A percentile compares a stretch with the other conserved stretches of the same genome.
Evolutionary conservation across 2,888 invertebrate genomes (phyloP).

Genomic region (Synanthedon myopaeformis): DNA sequence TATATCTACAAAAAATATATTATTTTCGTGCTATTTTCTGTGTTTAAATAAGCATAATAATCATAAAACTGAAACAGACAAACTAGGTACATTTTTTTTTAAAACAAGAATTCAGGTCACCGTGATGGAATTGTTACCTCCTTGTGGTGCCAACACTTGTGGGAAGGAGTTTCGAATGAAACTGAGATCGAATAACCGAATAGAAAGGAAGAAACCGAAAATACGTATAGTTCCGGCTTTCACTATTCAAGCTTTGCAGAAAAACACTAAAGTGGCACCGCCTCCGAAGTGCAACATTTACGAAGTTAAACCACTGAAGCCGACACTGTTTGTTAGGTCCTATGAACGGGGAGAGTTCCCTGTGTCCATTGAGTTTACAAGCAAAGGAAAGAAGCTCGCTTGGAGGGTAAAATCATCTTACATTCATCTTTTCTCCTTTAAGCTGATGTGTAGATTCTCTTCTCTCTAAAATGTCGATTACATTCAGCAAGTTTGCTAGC

Average conservation of each 20-base stretch:
- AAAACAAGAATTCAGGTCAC: background rate
- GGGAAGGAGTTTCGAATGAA: conserved; percentile 72
- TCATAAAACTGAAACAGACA: too few relatives aligned
- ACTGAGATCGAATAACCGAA: conserved; percentile 64
- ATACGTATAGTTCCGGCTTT: conserved; percentile 83
- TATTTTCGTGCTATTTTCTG: too few relatives aligned
- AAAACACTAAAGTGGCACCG: conserved; percentile 78
- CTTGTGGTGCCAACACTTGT: conserved; percentile 42
- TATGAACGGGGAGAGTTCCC: conserved; percentile 81
- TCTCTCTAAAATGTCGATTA: too few relatives aligned
- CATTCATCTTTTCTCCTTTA: too few relatives aligned
- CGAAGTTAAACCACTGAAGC: conserved; percentile 62
- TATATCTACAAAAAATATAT: too few relatives aligned
- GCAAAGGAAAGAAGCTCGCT: conserved; percentile 72
- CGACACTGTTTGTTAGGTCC: conserved; percentile 75
- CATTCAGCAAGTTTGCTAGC: too few relatives aligned
- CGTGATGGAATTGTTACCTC: conserved; percentile 47
- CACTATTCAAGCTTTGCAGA: conserved; percentile 86
- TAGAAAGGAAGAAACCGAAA: conserved; percentile 47
- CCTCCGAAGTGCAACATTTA: conserved; percentile 73
- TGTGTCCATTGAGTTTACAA: conserved; percentile 78
- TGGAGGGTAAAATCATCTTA: conserved; percentile 74
- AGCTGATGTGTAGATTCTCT: too few relatives aligned
- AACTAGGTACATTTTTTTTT: too few relatives aligned
- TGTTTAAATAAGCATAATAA: too few relatives aligned